A percentile compares a stretch with the other conserved stretches of the same genome.
These are phyloP conservation scores for Acrocera orbiculus DNA, from an alignment of 2,888 invertebrate genomes.

Conservation along the genomic window DNA sequence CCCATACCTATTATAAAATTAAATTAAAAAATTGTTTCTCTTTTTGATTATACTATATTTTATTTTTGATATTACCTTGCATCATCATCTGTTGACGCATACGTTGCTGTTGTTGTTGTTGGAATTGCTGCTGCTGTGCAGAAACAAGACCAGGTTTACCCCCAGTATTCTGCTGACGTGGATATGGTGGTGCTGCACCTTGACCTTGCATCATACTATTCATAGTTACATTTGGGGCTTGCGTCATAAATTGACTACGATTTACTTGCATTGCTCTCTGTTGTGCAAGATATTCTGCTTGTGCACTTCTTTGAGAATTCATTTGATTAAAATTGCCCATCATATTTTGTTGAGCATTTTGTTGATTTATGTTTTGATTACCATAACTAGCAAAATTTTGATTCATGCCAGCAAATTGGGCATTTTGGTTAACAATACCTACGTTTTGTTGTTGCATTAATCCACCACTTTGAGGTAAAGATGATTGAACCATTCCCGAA, in stretches of 20 bases:
- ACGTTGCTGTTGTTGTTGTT: slow-evolving; percentile 37
- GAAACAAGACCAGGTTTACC: slow-evolving; percentile 25
- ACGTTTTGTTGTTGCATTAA: slow-evolving; percentile 24
- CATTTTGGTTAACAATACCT: slow-evolving; percentile 28
- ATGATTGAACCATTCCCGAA: slow-evolving; percentile 15
- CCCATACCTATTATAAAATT: slow-evolving; percentile 20
- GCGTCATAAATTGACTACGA: slow-evolving; percentile 30
- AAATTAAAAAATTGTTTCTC: slow-evolving; percentile 15
- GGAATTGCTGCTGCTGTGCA: slow-evolving; percentile 22
- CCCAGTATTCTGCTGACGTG: slow-evolving; percentile 34
- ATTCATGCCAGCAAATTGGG: too few relatives aligned
- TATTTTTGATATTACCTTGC: slow-evolving; percentile 27
- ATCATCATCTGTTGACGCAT: slow-evolving; percentile 51
- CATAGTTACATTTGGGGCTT: slow-evolving; percentile 78
- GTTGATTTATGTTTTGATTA: slow-evolving; percentile 34
- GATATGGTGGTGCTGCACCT: slow-evolving; percentile 65
- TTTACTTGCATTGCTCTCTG: slow-evolving; percentile 24
- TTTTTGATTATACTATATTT: background rate
- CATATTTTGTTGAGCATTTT: slow-evolving; percentile 26
- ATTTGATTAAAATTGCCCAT: slow-evolving; percentile 30
- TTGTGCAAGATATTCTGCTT: slow-evolving; percentile 25
- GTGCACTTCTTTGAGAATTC: slow-evolving; percentile 23
- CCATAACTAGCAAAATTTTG: slow-evolving; percentile 46
- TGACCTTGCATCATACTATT: slow-evolving; percentile 35
- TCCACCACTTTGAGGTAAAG: slow-evolving; percentile 14